Base-by-base conservation (phyloP, 2,113 vertebrate genomes). In the Peromyscus polionotus region DNA sequence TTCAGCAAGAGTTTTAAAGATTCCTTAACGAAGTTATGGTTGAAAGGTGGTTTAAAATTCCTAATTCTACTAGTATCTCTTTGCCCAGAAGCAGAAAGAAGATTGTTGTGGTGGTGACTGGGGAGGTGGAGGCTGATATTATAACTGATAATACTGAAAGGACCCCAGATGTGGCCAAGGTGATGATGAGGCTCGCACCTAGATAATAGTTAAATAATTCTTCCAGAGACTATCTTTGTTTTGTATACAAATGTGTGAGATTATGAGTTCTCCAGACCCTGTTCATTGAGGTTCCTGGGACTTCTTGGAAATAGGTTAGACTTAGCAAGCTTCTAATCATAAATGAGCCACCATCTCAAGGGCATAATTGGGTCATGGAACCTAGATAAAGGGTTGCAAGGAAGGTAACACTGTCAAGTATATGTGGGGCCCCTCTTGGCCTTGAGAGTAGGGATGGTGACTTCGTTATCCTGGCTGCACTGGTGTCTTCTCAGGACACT, bases 401-500 rank as follows among this genome's bases (percentile, higher is more conserved):
- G 9, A 24, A 83, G 48, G 31, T 1, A 11, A 22, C 22, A 31
- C 6, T 63, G 39, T 22, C 54, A 65, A 11, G 7, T 2, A 45
- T 1, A 22, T 61, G 33, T 39, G 80, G 65, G 73, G 20, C 19
- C 39, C 7, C 31, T 11, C 51, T 19, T 57, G 63, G 16, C 14
- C 84, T 93, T 76, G 79, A n/a, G 42, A 88, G 33, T 16, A 2
- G 31, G 1, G 1, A 0, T 4, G 10, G 31, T 65, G 0, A 45
- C 33, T 31, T 42, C 31, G 4, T 33, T 92, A 80, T 24, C 39
- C 76, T 61, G 26, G 2, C 14, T 2, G 13, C n/a, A 5, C 10
- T 0, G 13, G 39, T 26, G 54, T 80, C 67, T 42, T 73, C 65
- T 68, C 68, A 33, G 68, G 81, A 63, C 42, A 99, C 99, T 99